Evolutionary conservation across 2,888 invertebrate genomes (phyloP).

Genomic region (Apoderus coryli): DNA sequence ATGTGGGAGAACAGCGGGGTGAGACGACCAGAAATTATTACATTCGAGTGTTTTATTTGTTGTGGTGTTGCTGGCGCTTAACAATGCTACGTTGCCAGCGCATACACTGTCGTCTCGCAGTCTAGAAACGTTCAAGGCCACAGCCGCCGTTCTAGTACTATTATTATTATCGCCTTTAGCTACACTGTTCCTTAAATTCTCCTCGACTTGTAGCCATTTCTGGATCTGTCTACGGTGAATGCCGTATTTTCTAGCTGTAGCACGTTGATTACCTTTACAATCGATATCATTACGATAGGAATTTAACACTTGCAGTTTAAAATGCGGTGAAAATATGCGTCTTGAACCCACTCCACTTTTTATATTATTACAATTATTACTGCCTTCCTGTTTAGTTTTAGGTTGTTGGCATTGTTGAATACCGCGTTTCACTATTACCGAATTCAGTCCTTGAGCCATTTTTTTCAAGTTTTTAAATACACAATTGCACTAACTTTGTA

Average conservation of each 20-base stretch:
- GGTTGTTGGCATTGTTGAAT: slow-evolving; percentile 19
- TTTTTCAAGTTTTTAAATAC: slow-evolving; percentile 19
- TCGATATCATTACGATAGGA: slow-evolving; percentile 75
- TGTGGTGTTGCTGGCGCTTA: slow-evolving; percentile 15
- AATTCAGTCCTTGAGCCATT: slow-evolving; percentile 45
- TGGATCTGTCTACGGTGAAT: slow-evolving; percentile 83
- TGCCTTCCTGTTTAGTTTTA: slow-evolving; percentile 11
- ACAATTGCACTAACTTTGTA: slow-evolving; percentile 15
- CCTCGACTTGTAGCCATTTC: slow-evolving; percentile 82
- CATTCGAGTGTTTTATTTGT: no score
- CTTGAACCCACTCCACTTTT: slow-evolving; percentile 59
- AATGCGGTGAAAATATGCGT: slow-evolving; percentile 77
- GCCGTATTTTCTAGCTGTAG: slow-evolving; percentile 79
- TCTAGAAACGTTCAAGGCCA: slow-evolving; percentile 30
- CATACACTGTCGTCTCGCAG: slow-evolving; percentile 30
- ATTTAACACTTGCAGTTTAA: slow-evolving; percentile 77
- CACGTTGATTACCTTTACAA: slow-evolving; percentile 79
- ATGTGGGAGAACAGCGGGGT: no score
- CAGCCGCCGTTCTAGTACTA: slow-evolving; percentile 16
- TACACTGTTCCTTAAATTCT: slow-evolving; percentile 60
- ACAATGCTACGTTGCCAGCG: no score
- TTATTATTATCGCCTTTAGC: slow-evolving; percentile 31
- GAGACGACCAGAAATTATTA: no score
- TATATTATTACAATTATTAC: no score
- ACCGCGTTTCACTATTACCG: slow-evolving; percentile 36